These are phyloP conservation scores for Pipistrellus nathusii DNA, from an alignment of 2,797 vertebrate genomes.

Conservation along the genomic window DNA sequence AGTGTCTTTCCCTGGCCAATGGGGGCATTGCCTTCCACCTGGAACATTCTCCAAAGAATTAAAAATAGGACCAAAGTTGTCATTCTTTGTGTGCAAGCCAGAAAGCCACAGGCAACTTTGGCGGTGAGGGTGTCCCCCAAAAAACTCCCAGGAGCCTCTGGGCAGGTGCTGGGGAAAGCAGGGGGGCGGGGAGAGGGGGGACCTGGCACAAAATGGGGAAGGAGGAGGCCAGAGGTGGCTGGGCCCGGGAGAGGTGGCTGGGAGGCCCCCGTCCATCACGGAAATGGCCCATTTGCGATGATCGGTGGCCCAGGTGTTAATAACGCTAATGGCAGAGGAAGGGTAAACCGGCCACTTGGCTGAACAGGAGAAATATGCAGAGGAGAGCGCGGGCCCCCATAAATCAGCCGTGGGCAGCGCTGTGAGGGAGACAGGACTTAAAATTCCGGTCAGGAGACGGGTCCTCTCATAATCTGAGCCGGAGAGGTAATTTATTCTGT, in stretches of 20 bases:
- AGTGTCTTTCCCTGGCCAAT: slow-evolving; percentile 11
- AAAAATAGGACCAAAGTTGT: neutral
- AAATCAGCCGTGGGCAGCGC: slow-evolving; percentile 83
- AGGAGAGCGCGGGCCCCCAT: slow-evolving; percentile 82
- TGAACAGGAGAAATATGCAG: slow-evolving; percentile 87
- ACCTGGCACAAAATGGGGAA: neutral
- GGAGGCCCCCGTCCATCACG: slow-evolving; percentile 51
- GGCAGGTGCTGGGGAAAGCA: neutral
- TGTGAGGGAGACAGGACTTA: slow-evolving; percentile 84
- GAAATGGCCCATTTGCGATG: slow-evolving; percentile 79
- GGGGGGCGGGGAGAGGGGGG: too few relatives aligned
- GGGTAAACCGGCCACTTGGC: slow-evolving; percentile 87
- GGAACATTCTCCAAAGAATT: neutral
- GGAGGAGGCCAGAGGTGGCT: neutral
- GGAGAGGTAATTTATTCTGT: slow-evolving; percentile 89
- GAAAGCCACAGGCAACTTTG: neutral
- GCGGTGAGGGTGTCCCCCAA: neutral
- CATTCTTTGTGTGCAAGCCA: neutral
- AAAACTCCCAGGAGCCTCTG: neutral
- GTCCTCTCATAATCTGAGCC: slow-evolving; percentile 82
- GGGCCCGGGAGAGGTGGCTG: neutral
- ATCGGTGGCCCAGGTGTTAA: slow-evolving; percentile 80
- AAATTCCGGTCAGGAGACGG: slow-evolving; percentile 88
- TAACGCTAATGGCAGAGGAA: slow-evolving; percentile 84
- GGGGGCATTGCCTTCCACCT: neutral